These are phyloP conservation scores for Bibio marci DNA, from an alignment of 2,888 invertebrate genomes.

Conservation along the genomic window DNA sequence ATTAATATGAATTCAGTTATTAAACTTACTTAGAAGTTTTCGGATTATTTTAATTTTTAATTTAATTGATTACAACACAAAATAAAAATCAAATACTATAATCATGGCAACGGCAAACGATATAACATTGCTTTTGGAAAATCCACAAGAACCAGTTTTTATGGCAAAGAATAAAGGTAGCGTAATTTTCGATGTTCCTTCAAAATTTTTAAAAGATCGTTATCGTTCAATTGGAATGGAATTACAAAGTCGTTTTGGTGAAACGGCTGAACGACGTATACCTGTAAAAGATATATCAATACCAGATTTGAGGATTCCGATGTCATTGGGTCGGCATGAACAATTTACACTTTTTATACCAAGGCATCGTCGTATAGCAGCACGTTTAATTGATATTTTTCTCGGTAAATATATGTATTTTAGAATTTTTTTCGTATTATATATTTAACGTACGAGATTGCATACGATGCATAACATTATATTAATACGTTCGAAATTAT, in stretches of 20 bases:
- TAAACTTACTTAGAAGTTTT: too few relatives aligned
- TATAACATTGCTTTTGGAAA: constrained; percentile 50
- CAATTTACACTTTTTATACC: constrained; percentile 58
- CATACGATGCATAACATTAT: too few relatives aligned
- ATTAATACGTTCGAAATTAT: background rate
- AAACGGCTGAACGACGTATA: constrained; percentile 32
- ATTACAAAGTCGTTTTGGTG: constrained; percentile 40
- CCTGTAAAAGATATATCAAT: constrained; percentile 41
- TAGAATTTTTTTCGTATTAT: background rate
- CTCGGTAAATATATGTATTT: constrained; percentile 32
- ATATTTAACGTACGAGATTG: too few relatives aligned
- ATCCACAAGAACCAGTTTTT: constrained; percentile 60
- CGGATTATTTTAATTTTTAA: too few relatives aligned
- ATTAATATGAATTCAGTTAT: too few relatives aligned
- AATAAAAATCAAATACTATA: too few relatives aligned
- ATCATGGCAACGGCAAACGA: constrained; percentile 32
- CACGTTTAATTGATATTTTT: constrained; percentile 47
- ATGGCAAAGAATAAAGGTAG: constrained; percentile 51
- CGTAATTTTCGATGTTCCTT: constrained; percentile 43
- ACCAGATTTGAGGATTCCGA: constrained; percentile 42
- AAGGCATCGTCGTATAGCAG: constrained; percentile 46
- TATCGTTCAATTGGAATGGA: constrained; percentile 32
- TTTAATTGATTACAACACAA: too few relatives aligned
- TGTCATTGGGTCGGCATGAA: constrained; percentile 42
- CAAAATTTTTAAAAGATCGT: constrained; percentile 38